Percentiles rank a stretch among this genome's conserved stretches.
Conservation (phyloP, 2,113 vertebrate genomes). For the Brevimyrus niger region DNA sequence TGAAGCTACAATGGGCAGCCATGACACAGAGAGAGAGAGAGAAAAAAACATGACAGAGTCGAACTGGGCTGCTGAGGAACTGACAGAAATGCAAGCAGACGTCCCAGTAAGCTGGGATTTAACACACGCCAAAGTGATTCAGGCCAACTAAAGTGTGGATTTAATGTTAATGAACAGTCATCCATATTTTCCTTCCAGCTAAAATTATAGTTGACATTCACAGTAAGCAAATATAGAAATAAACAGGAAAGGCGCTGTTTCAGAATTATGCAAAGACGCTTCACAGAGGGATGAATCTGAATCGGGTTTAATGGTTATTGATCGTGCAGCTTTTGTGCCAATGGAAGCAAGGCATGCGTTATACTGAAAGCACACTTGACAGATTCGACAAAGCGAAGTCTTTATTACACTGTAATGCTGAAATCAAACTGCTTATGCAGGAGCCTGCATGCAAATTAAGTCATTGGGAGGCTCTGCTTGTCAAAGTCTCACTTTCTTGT, state of each 20-base stretch:
- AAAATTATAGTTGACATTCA: slow-evolving; percentile 8
- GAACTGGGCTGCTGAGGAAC: neutral
- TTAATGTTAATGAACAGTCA: slow-evolving; percentile 1
- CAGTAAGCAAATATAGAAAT: slow-evolving; percentile 8
- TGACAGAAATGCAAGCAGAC: neutral
- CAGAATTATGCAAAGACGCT: slow-evolving; percentile 38
- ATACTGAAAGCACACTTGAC: neutral
- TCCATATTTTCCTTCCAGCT: neutral
- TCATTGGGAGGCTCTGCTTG: neutral
- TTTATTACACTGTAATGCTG: neutral
- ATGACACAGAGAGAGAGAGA: neutral
- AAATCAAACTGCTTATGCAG: neutral
- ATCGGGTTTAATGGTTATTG: slow-evolving; percentile 23
- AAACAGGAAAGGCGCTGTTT: slow-evolving; percentile 8
- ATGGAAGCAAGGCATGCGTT: neutral
- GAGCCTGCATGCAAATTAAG: neutral
- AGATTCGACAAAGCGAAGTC: neutral
- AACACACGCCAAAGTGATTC: neutral
- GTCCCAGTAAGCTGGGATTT: neutral
- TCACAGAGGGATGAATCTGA: slow-evolving; percentile 22
- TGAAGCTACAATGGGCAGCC: neutral
- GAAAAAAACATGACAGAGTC: neutral
- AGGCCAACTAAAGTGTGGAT: neutral
- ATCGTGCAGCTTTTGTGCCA: neutral
- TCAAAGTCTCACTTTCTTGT: neutral